Base-by-base conservation (phyloP, 1,140 invertebrate genomes). In the Drosophila sp. region DNA sequence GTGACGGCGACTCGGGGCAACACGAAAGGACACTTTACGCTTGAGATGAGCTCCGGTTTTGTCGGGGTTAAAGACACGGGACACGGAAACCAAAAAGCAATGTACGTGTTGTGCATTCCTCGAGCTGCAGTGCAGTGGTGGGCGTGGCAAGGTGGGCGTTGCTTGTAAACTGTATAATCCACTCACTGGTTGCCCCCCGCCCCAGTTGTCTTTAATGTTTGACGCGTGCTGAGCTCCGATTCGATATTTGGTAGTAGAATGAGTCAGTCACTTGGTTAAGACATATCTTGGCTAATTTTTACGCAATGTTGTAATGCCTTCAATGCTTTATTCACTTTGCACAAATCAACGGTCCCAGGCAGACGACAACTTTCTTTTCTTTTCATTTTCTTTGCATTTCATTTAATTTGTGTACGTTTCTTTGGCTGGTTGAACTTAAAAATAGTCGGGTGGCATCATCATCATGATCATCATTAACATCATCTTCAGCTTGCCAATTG, bases 11-110 rank as follows among this genome's bases (percentile, higher is more conserved):
- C 50, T 36, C 14, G 40, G 43, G 57, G 59, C 57, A 43, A 87
- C 82, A 87, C 82, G 82, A 89, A 87, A 87, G 83, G 79, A 87
- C 82, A 87, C 82, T 87, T 87, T 82, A 72, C 83, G 83, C 83
- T 82, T 61, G 82, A 87, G 82, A 82, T 82, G 79, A 70, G 78
- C 77, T 78, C 21, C 64, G 67, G 79, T 79, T 83, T 83, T 45
- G 9, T 13, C 21, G 11, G 56, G 71, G 59, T 72, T 57, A 67
- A 79, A 79, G 76, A 29, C 29, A 34, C n/a, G n/a, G 50, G 50
- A 53, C 16, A 53, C 71, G 70, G 63, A 77, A 73, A 53, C 70
- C 65, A 54, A 77, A 69, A 78, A 72, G 45, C 63, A 70, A 45
- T 48, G 80, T 86, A 86, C 82, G 82, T 86, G 82, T 64, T 87